Base-by-base conservation (phyloP, 2,797 vertebrate genomes). In the Microchirus variegatus region DNA sequence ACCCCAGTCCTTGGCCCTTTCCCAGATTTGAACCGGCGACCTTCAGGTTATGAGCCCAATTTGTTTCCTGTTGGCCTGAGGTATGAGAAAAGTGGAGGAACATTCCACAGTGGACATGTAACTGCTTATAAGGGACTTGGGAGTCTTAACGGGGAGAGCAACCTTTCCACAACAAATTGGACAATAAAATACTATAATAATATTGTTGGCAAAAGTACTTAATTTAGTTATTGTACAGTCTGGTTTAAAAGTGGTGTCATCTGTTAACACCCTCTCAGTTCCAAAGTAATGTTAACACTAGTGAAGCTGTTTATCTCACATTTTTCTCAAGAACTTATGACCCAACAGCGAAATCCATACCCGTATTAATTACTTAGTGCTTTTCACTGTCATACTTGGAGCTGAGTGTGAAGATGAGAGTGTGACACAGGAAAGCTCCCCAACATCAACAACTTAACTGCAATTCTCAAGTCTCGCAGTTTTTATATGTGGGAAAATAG, bases 61-160 rank as follows among this genome's bases (percentile, higher is more conserved):
- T 31, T 1, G 5, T 31, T 31, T 8, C 31, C 31, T 31, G 5
- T 31, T 31, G 5, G 31, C 7, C 31, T 72, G 53, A 79, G 80
- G 70, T 83, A 78, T 85, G 80, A 82, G 80, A 84, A 87, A 86
- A 79, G 26, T 64, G 41, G 58, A 62, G 16, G 40, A 35, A 78
- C 77, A 87, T 86, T 86, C 85, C 87, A 75, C 52, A 76, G 65
- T 40, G 59, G 71, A 81, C 64, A 44, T 64, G 81, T 82, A 77
- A 85, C 60, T 48, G 48, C 49, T 42, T 47, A 42, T 64, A 47
- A 56, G 47, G 42, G 61, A 65, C 71, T 42, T n/a, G 49, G 35
- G 50, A 58, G 62, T 67, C 55, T 56, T 16, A 44, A 10, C 40
- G 5, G 12, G 19, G 55, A 35, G 16, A 18, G 44, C 16, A 73